Percentiles rank a stretch among this genome's conserved stretches.
Conservation (phyloP, 2,113 vertebrate genomes). For the Hepsetus odoe region DNA sequence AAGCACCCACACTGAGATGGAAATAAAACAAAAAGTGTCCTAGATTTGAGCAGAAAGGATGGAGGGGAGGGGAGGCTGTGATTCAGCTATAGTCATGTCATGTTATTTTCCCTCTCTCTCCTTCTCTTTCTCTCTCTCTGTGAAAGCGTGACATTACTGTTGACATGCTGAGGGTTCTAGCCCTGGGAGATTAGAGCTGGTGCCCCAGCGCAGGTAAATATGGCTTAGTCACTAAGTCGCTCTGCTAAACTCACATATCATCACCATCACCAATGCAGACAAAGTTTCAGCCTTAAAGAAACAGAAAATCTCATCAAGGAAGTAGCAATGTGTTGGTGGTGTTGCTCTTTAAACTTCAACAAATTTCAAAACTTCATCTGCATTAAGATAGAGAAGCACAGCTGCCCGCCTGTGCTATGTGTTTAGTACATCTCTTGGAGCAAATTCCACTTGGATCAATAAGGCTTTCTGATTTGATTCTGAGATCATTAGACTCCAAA, state of each 20-base stretch:
- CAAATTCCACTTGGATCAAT: no score
- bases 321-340: background rate
- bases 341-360: no score
- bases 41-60: conserved; percentile 47
- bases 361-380: no score
- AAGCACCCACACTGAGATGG: conserved; percentile 25
- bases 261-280: background rate
- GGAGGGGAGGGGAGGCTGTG: conserved; percentile 19
- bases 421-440: no score
- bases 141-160: conserved; percentile 29
- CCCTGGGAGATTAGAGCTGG: conserved; percentile 27
- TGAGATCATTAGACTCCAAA: no score
- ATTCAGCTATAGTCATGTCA: conserved; percentile 29
- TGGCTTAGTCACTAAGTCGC: conserved; percentile 6
- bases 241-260: background rate
- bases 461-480: no score
- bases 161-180: conserved; percentile 25
- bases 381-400: no score
- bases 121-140: background rate
- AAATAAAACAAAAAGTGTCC: conserved; percentile 50
- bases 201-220: conserved; percentile 29
- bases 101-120: conserved; percentile 1
- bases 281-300: background rate
- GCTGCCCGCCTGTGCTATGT: no score
- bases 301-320: background rate